Evolutionary conservation across 1,140 invertebrate species (phyloP), one percentile per base, ranked within the genome.

Genomic region (Hylaeus anthracinus): DNA sequence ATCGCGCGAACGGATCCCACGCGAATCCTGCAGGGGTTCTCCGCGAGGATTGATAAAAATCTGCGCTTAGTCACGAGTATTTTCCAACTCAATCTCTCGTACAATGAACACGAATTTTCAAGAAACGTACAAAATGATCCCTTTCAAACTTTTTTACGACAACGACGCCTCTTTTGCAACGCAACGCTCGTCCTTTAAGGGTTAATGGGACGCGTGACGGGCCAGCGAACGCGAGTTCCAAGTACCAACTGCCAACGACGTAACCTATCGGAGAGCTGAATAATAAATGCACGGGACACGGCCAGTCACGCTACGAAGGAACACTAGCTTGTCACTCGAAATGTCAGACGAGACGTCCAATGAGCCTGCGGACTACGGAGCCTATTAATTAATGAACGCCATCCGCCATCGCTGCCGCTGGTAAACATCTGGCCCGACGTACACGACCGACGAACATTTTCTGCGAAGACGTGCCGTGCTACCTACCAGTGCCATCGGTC

Each of bases 301-400:
- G 84, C 79, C 89, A 92, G 92, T 92, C 92, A 93, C 92, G 92
- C 92, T 91, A 93, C 55, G 86, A 83, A 89, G 85, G 83, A 90
- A 91, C 90, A 89, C 88, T 82, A 86, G 82, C 92, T 92, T 93
- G 92, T 93, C 92, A 93, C 92, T 93, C 92, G 90, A 93, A 93
- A 93, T 90, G 92, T 93, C 92, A 92, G 89, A 88, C 85, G 63
- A 79, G 81, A 89, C 88, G 88, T 89, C 88, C 85, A 79, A 79
- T 86, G 83, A 65, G 83, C 82, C 80, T 84, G 84, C 88, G 78
- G 88, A 82, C 88, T 73, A 74, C 83, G 86, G 84, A 86, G 85
- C 86, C 88, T 90, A 92, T 92, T 92, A 93, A 93, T 93, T 93
- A 93, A 93, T 92, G 86, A 92, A 92, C 51, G 9, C 88, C 83